These are phyloP conservation scores for Scleropages formosus DNA, from an alignment of 2,797 vertebrate species.

Conservation along the genomic window DNA sequence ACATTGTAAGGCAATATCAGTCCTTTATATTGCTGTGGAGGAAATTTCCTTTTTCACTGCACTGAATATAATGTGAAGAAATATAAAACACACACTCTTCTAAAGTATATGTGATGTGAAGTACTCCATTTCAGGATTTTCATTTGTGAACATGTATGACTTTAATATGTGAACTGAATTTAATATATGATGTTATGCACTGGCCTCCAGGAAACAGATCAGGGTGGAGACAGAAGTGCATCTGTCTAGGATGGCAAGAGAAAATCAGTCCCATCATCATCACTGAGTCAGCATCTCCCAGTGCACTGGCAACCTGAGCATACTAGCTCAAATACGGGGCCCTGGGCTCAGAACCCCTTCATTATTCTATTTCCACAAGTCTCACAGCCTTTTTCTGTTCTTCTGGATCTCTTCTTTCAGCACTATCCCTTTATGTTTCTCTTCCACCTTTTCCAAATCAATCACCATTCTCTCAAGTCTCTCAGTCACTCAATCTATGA, in stretches of 20 bases:
- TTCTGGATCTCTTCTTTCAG: conserved; percentile 2
- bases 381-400: background rate
- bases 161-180: no score
- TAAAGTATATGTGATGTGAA: no score
- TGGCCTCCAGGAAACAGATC: background rate
- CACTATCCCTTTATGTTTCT: background rate
- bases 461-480: background rate
- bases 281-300: conserved; percentile 9
- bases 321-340: conserved; percentile 23
- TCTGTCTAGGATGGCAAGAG: conserved; percentile 24
- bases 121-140: no score
- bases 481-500: background rate
- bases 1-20: no score
- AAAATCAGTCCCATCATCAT: background rate
- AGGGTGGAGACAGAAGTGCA: conserved; percentile 2
- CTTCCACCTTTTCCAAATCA: background rate
- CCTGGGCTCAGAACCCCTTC: background rate
- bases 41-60: no score
- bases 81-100: no score
- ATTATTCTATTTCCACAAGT: background rate
- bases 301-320: background rate
- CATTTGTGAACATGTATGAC: no score
- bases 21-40: no score
- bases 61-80: no score
- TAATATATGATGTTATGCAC: no score